A percentile compares a stretch with the other conserved stretches of the same genome.
Conservation (phyloP, 2,113 vertebrate species). For the Smithornis capensis region DNA sequence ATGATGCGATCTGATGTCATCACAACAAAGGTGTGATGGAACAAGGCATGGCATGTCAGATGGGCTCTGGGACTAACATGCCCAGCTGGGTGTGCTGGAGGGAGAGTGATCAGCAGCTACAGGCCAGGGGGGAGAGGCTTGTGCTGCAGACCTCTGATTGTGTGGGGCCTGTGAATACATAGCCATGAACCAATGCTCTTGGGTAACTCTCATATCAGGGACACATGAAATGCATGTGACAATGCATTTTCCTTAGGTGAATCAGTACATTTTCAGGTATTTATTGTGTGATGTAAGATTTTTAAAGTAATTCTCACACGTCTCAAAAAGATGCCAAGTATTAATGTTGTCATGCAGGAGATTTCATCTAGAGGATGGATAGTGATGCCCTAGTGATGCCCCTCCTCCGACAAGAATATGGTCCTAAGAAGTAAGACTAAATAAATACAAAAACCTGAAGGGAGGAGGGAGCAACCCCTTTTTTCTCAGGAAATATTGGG, state of each 20-base stretch:
- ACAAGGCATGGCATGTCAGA: accelerated
- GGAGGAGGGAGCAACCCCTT: not conserved
- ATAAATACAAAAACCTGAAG: not conserved
- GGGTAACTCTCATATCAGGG: not conserved
- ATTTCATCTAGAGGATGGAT: not conserved
- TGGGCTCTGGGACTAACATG: not conserved
- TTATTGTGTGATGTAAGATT: not conserved
- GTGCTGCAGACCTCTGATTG: not conserved
- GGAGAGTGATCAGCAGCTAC: not conserved
- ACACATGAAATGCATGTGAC: accelerated
- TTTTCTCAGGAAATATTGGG: not conserved
- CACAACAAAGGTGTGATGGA: not conserved
- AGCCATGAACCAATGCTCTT: too few relatives aligned
- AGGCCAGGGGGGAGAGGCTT: not conserved
- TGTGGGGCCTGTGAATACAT: not conserved
- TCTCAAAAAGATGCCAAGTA: not conserved
- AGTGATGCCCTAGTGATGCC: not conserved
- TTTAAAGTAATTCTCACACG: not conserved
- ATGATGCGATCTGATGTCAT: not conserved
- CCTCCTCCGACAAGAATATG: not conserved
- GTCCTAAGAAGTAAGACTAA: not conserved
- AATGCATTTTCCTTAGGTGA: not conserved
- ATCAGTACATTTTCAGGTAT: accelerated
- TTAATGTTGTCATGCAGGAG: not conserved
- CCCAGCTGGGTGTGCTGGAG: not conserved